phyloP scores from a whole-genome alignment of 2,888 invertebrate species.

The Eustalomyia histrio region DNA sequence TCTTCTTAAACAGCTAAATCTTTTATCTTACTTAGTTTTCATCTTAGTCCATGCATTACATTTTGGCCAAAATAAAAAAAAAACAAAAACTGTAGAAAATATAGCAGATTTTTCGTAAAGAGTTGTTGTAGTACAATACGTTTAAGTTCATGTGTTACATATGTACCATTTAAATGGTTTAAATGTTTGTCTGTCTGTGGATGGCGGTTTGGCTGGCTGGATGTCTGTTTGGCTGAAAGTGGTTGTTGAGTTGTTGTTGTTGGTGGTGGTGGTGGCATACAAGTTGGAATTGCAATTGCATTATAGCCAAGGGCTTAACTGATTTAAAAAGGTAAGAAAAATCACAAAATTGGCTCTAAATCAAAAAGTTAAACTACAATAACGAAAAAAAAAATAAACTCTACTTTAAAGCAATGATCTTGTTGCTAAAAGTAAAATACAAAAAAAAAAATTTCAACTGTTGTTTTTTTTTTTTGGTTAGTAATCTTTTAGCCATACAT shows the following conservation, averaged over 20 bases:
- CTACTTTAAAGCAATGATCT: slow-evolving; percentile 34
- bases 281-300: slow-evolving; percentile 62
- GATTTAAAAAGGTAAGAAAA: slow-evolving; percentile 60
- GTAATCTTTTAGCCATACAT: slow-evolving; percentile 15
- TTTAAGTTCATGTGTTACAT: slow-evolving; percentile 58
- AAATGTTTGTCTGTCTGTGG: slow-evolving; percentile 22
- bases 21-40: slow-evolving; percentile 44
- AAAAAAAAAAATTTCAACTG: slow-evolving; percentile 9
- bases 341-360: slow-evolving; percentile 64
- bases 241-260: slow-evolving; percentile 12
- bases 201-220: slow-evolving; percentile 33
- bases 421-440: slow-evolving; percentile 33
- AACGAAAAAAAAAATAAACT: slow-evolving; percentile 29
- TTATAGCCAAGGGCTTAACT: slow-evolving; percentile 64
- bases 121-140: slow-evolving; percentile 17
- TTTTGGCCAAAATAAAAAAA: slow-evolving; percentile 24
- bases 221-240: slow-evolving; percentile 5
- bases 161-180: slow-evolving; percentile 60
- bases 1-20: slow-evolving; percentile 62
- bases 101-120: not conserved
- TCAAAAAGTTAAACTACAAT: slow-evolving; percentile 59
- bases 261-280: slow-evolving; percentile 46
- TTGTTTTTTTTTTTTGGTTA: slow-evolving; percentile 10
- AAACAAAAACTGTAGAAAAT: slow-evolving; percentile 24
- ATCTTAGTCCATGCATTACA: not conserved